phyloP scores from a whole-genome alignment of 1,140 invertebrate species.

The Nasonia longicornis region DNA sequence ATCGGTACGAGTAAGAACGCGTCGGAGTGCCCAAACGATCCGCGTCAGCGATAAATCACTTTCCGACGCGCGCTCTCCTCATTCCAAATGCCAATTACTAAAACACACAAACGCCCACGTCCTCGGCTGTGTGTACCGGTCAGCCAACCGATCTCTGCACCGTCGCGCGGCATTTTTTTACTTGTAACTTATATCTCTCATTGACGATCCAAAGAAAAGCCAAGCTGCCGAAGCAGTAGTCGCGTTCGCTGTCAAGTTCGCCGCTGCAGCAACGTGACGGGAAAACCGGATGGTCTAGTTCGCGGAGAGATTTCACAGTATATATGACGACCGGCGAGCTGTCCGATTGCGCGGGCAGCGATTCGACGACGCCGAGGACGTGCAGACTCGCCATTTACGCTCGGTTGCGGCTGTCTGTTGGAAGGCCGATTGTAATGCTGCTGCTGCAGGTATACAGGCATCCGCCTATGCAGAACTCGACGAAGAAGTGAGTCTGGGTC shows the following conservation, averaged over 20 bases:
- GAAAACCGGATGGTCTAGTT: slow-evolving; percentile 34
- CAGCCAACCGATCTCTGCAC: background rate
- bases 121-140: background rate
- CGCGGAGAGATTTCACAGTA: background rate
- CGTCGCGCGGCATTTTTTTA: background rate
- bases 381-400: slow-evolving; percentile 16
- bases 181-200: background rate
- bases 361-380: background rate
- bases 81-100: slow-evolving; percentile 16
- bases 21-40: background rate
- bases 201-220: background rate
- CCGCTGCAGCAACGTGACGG: background rate
- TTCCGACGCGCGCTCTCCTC: background rate
- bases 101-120: slow-evolving; percentile 26
- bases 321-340: background rate
- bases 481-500: slow-evolving; percentile 10
- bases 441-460: background rate
- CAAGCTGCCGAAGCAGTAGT: background rate
- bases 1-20: too few species aligned
- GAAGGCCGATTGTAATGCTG: slow-evolving; percentile 27
- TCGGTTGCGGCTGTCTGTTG: background rate
- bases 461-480: slow-evolving; percentile 22
- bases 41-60: background rate
- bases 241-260: background rate
- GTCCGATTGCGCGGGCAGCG: background rate